These are phyloP conservation scores for Natator depressus DNA, from an alignment of 2,113 vertebrate species.

Conservation along the genomic window DNA sequence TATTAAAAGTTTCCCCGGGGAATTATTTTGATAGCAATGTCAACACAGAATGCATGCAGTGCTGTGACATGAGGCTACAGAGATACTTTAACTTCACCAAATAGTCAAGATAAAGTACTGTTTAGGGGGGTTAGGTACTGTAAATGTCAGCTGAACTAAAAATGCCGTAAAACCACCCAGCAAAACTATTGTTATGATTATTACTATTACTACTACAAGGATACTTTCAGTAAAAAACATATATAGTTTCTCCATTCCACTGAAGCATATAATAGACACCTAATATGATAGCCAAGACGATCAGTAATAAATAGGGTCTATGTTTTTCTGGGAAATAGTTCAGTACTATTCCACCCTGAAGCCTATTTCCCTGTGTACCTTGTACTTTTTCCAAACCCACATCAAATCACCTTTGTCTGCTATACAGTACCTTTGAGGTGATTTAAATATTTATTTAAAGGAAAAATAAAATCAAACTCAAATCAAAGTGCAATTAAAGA, in stretches of 20 bases:
- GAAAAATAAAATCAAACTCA: neutral
- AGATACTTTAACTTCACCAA: neutral
- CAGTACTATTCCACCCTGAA: constrained; percentile 34
- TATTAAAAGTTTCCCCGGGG: neutral
- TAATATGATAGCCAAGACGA: neutral
- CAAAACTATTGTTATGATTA: neutral
- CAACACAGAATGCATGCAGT: neutral
- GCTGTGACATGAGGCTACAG: accelerated
- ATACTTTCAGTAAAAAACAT: neutral
- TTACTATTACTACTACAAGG: no score
- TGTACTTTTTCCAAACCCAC: neutral
- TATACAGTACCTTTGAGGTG: neutral
- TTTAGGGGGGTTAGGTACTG: neutral
- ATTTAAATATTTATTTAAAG: neutral
- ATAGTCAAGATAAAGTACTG: neutral
- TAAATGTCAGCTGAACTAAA: neutral
- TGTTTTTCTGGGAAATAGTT: neutral
- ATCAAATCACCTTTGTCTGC: constrained; percentile 44
- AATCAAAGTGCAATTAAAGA: neutral
- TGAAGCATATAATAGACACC: neutral
- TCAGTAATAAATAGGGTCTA: neutral
- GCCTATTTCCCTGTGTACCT: neutral
- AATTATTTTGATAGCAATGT: neutral
- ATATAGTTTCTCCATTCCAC: neutral
- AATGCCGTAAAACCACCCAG: neutral